Percentiles rank a stretch among this genome's conserved stretches.
Evolutionary conservation across 2,797 vertebrate genomes (phyloP).

Genomic region (Channallabes apus): DNA sequence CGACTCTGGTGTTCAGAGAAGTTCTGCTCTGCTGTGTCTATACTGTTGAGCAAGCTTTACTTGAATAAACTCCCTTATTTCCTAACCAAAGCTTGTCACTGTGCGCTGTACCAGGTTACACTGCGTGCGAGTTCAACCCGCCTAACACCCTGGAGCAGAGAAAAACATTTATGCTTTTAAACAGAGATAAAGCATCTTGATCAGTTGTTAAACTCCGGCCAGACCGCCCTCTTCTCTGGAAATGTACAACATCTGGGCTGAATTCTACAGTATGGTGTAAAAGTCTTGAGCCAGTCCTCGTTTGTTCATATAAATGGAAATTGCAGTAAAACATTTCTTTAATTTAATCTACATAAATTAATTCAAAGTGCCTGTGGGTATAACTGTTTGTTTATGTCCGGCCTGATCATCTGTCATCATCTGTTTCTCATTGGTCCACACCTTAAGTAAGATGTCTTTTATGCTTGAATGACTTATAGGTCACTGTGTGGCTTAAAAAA

Average conservation of each 20-base stretch:
- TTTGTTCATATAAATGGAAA: too few relatives aligned
- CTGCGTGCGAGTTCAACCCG: neutral
- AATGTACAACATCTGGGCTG: neutral
- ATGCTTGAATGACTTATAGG: too few relatives aligned
- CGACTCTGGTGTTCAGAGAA: neutral
- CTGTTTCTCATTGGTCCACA: too few relatives aligned
- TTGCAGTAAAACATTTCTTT: too few relatives aligned
- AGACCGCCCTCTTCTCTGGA: neutral
- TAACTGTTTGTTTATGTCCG: too few relatives aligned
- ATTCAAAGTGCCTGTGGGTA: too few relatives aligned
- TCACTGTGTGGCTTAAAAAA: too few relatives aligned
- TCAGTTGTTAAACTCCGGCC: neutral
- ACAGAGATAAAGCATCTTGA: neutral
- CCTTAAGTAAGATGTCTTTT: too few relatives aligned
- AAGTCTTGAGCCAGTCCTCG: too few relatives aligned
- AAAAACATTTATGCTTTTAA: neutral
- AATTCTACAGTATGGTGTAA: neutral
- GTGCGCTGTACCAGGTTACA: neutral
- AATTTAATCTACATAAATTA: too few relatives aligned
- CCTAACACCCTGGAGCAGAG: neutral
- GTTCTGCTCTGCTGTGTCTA: neutral
- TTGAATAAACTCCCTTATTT: neutral
- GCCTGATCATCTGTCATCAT: too few relatives aligned
- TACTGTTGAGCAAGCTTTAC: neutral
- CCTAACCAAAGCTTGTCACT: neutral